phyloP scores from a whole-genome alignment of 2,113 vertebrate genomes.

The Budorcas taxicolor region DNA sequence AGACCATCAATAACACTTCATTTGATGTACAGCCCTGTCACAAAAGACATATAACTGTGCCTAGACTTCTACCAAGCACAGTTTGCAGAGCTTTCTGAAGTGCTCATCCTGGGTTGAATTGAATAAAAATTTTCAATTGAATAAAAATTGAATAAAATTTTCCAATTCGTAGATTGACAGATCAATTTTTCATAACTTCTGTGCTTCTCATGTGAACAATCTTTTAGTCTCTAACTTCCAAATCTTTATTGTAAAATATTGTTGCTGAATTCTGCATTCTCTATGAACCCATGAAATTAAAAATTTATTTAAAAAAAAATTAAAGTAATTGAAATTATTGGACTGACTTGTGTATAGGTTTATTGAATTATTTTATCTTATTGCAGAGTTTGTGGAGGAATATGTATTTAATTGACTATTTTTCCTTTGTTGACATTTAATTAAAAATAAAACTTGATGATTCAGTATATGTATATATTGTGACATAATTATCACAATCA shows the following conservation, averaged over 20 bases:
- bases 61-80: neutral
- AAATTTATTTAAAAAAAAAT: neutral
- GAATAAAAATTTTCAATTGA: neutral
- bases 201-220: neutral
- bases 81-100: neutral
- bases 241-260: neutral
- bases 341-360: neutral
- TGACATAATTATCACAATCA: neutral
- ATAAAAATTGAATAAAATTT: neutral
- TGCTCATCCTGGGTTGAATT: neutral
- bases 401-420: neutral
- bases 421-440: neutral
- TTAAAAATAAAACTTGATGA: neutral
- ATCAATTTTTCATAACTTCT: neutral
- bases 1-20: neutral
- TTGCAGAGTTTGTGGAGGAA: neutral
- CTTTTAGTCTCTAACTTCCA: neutral
- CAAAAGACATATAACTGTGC: neutral
- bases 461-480: neutral
- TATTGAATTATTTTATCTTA: neutral
- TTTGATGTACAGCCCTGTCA: neutral
- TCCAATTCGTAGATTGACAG: neutral
- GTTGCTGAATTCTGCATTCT: neutral
- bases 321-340: neutral
- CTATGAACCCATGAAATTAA: neutral